Base-by-base conservation (phyloP, 2,888 invertebrate species). In the Lasioglossum zephyrum region DNA sequence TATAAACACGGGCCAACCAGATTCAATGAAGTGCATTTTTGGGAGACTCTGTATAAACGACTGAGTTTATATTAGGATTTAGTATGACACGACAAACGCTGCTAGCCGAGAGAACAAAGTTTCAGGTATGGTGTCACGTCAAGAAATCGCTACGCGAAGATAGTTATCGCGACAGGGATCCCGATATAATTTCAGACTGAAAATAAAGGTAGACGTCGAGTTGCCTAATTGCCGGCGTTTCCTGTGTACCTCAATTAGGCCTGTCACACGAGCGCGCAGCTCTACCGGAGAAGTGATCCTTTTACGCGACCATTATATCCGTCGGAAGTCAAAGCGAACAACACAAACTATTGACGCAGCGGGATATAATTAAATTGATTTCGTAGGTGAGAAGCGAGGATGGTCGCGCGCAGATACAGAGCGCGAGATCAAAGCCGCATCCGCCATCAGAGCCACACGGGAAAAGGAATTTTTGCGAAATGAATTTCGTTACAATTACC, bases 311-410 rank as follows among this genome's bases (percentile, higher is more conserved):
- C 69, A 78, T 76, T 69, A 76, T 79, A 63, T 78, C 63, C 1
- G 49, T 11, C 26, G 73, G 8, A 26, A 81, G 47, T 81, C 78
- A 81, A 86, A 81, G 85, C 66, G 81, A 66, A 60, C 66, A 69
- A 69, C 73, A 73, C 79, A 76, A 86, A 86, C 78, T 86, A 85
- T 81, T 73, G 44, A 72, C 49, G 53, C 49, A 77, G 39, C 44
- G 66, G 49, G 60, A 16, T 79, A 66, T 82, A 82, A 87, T 82
- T 87, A 63, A 86, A 86, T 86, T 78, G 77, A 80, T 63, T 87
- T 86, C 79, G 57, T 36, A 79, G 74, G 66, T 49, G 82, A 66
- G 76, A 85, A 76, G 49, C 63, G 18, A 18, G 22, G 47, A 66
- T 39, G 9, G 31, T 18, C 31, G 13, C 60, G 83, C 63, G 82